Evolutionary conservation across 53 echinoderm and acorn worm genomes (phyloP).

Genomic region (Zoroaster sp.): DNA sequence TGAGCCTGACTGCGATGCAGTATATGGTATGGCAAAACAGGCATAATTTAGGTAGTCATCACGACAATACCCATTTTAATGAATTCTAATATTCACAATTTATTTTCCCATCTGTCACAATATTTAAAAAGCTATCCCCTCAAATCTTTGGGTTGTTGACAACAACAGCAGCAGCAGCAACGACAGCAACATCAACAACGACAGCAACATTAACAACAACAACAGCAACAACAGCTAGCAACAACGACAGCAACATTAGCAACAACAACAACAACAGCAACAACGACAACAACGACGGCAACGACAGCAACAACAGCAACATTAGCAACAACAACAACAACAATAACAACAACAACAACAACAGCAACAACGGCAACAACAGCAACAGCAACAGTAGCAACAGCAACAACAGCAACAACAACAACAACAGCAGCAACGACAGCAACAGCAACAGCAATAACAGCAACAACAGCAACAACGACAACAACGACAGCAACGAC

Average conservation of each 20-base stretch:
- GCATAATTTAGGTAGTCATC: too few species aligned
- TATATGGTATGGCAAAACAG: too few species aligned
- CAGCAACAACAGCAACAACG: not conserved
- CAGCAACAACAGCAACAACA: not conserved
- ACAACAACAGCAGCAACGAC: not conserved
- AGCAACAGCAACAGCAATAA: not conserved
- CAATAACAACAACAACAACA: not conserved
- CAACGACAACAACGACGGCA: not conserved
- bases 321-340: not conserved
- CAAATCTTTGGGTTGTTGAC: too few species aligned
- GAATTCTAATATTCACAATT: too few species aligned
- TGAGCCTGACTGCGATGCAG: too few species aligned
- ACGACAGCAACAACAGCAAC: not conserved
- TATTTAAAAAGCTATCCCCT: too few species aligned
- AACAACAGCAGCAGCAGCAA: constrained; percentile 25
- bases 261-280: not conserved
- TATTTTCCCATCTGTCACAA: too few species aligned
- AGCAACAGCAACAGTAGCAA: not conserved
- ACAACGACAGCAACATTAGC: too few species aligned
- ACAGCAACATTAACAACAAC: not conserved
- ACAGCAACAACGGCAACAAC: not conserved
- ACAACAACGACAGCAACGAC: not conserved
- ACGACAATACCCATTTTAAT: too few species aligned
- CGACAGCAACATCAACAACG: constrained; percentile 34
- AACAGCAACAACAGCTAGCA: too few species aligned